These are phyloP conservation scores for Vanessa atalanta DNA, from an alignment of 1,140 invertebrate species.

Conservation along the genomic window DNA sequence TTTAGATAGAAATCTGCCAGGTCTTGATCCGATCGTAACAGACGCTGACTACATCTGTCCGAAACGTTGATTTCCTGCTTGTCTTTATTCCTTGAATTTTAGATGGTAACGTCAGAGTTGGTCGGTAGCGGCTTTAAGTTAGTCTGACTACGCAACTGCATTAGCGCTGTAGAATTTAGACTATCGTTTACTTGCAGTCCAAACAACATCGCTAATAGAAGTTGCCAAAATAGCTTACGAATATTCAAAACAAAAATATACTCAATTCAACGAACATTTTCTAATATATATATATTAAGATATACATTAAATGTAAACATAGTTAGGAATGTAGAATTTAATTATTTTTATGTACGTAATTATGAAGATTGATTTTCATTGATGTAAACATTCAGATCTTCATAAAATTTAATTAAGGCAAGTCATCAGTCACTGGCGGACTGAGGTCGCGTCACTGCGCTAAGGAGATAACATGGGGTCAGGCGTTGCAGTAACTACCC, in stretches of 20 bases:
- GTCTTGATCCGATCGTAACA: constrained; percentile 40
- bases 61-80: constrained; percentile 56
- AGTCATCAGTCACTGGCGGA: constrained; percentile 76
- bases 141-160: constrained; percentile 56
- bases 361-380: constrained; percentile 2
- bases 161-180: constrained; percentile 40
- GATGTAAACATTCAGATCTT: constrained; percentile 34
- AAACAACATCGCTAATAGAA: constrained; percentile 15
- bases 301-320: too few relatives aligned
- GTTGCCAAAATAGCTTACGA: not conserved
- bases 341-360: too few relatives aligned
- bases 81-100: constrained; percentile 69
- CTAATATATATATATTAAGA: too few relatives aligned
- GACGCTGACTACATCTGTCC: constrained; percentile 40
- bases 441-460: constrained; percentile 67
- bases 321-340: too few relatives aligned
- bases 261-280: too few relatives aligned
- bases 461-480: constrained; percentile 76
- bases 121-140: constrained; percentile 50
- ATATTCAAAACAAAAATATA: not conserved
- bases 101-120: constrained; percentile 61
- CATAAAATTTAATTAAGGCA: constrained; percentile 78
- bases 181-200: constrained; percentile 23
- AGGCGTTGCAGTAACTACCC: constrained; percentile 69
- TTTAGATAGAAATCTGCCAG: constrained; percentile 32